phyloP scores from a whole-genome alignment of 2,797 vertebrate species.

The Limosa lapponica region DNA sequence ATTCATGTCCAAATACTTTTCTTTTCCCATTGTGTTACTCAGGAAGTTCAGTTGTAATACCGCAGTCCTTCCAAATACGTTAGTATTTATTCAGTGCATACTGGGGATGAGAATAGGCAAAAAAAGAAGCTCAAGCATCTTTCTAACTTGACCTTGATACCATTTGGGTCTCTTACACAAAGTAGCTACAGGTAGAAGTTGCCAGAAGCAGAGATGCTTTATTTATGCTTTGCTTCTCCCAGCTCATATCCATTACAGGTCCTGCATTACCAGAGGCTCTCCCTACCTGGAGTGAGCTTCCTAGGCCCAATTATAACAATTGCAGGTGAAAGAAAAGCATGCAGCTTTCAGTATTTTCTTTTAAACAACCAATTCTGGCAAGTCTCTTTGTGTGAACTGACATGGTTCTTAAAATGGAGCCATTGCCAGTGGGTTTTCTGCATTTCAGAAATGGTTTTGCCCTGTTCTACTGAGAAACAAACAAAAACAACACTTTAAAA shows the following conservation, averaged over 20 bases:
- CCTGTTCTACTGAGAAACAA: background rate
- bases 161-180: background rate
- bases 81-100: background rate
- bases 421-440: background rate
- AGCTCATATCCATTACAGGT: background rate
- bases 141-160: background rate
- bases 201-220: background rate
- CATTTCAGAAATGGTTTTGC: background rate
- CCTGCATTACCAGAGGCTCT: background rate
- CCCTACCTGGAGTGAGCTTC: background rate
- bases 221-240: background rate
- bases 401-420: background rate
- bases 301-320: background rate
- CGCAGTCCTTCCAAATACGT: background rate
- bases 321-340: background rate
- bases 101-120: background rate
- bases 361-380: background rate
- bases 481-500: background rate
- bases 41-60: slow-evolving; percentile 3
- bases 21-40: slow-evolving; percentile 35
- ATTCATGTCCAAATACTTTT: slow-evolving; percentile 27
- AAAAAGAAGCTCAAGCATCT: background rate
- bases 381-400: background rate
- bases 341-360: background rate
- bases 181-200: background rate